Base-by-base conservation (phyloP, 2,888 invertebrate species). In the Asteroscopus sphinx region DNA sequence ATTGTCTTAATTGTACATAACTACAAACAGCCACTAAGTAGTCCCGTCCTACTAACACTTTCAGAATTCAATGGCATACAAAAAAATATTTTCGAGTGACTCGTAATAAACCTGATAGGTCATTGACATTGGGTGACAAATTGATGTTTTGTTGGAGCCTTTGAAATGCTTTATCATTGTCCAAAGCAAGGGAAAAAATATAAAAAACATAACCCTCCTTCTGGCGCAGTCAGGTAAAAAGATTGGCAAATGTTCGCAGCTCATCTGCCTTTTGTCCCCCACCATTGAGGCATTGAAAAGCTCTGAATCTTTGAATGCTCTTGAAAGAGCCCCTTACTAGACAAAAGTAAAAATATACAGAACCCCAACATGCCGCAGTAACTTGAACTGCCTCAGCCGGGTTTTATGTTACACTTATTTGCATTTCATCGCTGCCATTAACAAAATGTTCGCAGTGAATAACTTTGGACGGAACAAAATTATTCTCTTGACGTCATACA, bases 401-500 rank as follows among this genome's bases (percentile, higher is more conserved):
- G 39, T 47, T 66, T 66, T 47, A 55, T 61, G 56, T 44, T 12
- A 48, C 51, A 40, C 45, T 60, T 52, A 66, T 66, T 66, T 62
- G 56, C 61, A 66, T 66, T 61, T 56, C 51, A 62, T 56, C 26
- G 25, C 56, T 30, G 66, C 40, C 36, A 61, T 61, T 66, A 66
- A 66, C 61, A 51, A 51, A 47, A 47, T 9, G 51, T 41, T 44
- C 32, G 26, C 51, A 30, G 35, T 55, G 46, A 60, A 66, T 64
- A 60, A 61, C 49, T 55, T 36, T 47, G n/a, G 21, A 65, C 12
- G 12, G 28, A 48, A 59, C 40, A 9, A 62, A 56, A 66, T 66
- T 52, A 66, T 65, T 60, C 55, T 55, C 28, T 65, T 66, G 66
- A 56, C 62, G 66, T 66, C 66, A 62, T 40, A 44, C 36, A 46